phyloP scores from a whole-genome alignment of 2,113 vertebrate species.

The Lasiurus cinereus region DNA sequence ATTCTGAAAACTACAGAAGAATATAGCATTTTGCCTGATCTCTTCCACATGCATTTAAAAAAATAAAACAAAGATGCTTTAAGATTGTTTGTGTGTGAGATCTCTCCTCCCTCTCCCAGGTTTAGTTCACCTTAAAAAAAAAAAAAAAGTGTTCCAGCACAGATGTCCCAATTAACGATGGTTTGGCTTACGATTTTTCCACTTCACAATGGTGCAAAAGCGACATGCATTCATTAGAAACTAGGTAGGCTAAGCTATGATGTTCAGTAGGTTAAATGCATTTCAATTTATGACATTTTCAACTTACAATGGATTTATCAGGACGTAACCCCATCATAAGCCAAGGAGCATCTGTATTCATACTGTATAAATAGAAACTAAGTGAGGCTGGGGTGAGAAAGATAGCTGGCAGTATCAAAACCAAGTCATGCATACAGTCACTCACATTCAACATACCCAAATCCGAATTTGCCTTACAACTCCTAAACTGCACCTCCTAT shows the following conservation, averaged over 20 bases:
- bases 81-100: background rate
- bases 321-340: background rate
- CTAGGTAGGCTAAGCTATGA: background rate
- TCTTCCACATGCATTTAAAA: background rate
- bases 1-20: background rate
- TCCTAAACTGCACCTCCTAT: background rate
- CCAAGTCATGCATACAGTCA: background rate
- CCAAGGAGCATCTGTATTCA: background rate
- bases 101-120: background rate
- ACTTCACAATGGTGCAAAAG: background rate
- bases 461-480: background rate
- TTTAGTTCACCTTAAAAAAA: background rate
- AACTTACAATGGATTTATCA: background rate
- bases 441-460: slow-evolving; percentile 6
- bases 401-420: background rate
- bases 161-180: background rate
- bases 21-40: background rate
- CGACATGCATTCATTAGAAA: background rate
- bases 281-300: background rate
- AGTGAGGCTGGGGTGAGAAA: background rate
- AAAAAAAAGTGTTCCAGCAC: background rate
- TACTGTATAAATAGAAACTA: background rate
- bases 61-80: background rate
- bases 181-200: background rate
- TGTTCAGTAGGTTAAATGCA: background rate